Base-by-base conservation (phyloP, 2,888 invertebrate genomes). In the Orgyia antiqua region DNA sequence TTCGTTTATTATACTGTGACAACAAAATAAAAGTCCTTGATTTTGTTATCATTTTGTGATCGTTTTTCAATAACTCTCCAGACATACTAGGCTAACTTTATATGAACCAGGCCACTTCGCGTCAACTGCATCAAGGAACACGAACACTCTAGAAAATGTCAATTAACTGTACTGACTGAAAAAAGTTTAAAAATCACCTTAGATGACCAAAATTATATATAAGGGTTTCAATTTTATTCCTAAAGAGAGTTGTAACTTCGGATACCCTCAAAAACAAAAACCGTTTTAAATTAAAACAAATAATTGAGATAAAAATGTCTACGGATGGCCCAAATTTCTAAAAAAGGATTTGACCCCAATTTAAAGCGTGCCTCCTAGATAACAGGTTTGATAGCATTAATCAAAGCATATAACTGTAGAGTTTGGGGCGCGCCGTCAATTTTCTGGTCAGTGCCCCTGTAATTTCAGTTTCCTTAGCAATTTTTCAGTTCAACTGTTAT, bases 361-460 rank as follows among this genome's bases (percentile, higher is more conserved):
- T 72, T 70, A 64, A 63, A 53, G 68, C 66, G 60, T 43, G 40
- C 61, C 61, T n/a, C 57, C 62, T 51, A 65, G 83, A 84, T 83
- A 76, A 69, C 68, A 48, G 56, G 45, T 54, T 56, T 77, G 86
- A 84, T 83, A 87, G 76, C 78, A 82, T 83, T 84, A 82, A 86
- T 87, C 84, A 79, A 71, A 46, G 65, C 61, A 65, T 62, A 68
- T 73, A 69, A 68, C 70, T 68, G 60, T 58, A 49, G 50, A 49
- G 34, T 37, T 57, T 49, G 53, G 57, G 63, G 58, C 45, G 57
- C 55, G 57, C 56, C 67, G 62, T 62, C 78, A 75, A 80, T 83
- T 84, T 83, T 82, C 78, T 76, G 82, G 83, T 71, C 77, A 72
- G 46, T 62, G 70, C 68, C 69, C 76, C 67, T 70, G 75, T 79